Evolutionary conservation across 1,140 invertebrate genomes (phyloP), one percentile per base, ranked within the genome.

Genomic region (Drosophila serrata): DNA sequence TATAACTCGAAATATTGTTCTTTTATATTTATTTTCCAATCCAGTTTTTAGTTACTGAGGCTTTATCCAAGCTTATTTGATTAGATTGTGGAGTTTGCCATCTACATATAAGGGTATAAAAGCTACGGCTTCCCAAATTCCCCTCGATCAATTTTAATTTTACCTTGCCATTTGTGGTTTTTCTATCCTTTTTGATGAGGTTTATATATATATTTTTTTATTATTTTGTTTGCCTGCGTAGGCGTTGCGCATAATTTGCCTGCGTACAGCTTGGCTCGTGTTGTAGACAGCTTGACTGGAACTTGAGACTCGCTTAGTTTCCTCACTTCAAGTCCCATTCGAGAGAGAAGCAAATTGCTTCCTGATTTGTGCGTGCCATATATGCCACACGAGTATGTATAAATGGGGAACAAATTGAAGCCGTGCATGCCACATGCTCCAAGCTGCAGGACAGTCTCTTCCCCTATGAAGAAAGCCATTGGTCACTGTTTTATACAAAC

Each of bases 331-430:
- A 60, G 53, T 43, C 57, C 7, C 31, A 4, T 15, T 22, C 31
- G 49, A 65, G 65, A 63, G 79, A 61, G 67, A 74, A 62, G 74
- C 73, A 81, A 82, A 82, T 82, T 82, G 80, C 79, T 82, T 82
- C 80, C 80, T 82, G 82, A 82, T 82, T 82, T 82, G 75, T 75
- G 62, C 79, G 62, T 57, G 53, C 49, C 58, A 65, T 64, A 62
- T 33, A 64, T 64, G 39, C 67, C 31, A 35, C 42, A 65, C 19
- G 64, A 62, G 24, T 69, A 37, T 68, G 67, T 39, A 68, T 69
- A 39, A 57, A 70, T 55, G 40, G 31, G 37, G 31, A 46, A 48
- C 64, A 69, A 70, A 70, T 70, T 70, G 63, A 57, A 70, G 17
- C 48, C 63, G 49, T 57, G 27, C 29, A 53, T 39, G 24, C 45